Evolutionary conservation across 2,888 invertebrate genomes (phyloP).

Genomic region (Heliconius cydno): DNA sequence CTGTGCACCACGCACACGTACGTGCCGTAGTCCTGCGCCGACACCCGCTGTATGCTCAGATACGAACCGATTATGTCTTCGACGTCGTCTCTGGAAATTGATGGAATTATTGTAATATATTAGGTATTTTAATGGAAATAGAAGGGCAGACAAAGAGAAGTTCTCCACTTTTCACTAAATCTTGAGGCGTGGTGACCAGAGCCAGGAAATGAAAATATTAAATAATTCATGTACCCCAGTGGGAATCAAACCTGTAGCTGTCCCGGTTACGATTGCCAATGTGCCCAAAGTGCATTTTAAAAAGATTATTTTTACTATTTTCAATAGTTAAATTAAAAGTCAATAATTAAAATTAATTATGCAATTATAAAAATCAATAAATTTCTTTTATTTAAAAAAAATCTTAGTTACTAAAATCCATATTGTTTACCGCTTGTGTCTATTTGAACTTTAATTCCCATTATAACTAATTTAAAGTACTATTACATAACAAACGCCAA

Average conservation of each 20-base stretch:
- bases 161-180: too few relatives aligned
- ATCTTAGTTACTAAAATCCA: neutral
- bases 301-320: too few relatives aligned
- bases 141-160: too few relatives aligned
- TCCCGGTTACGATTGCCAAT: neutral
- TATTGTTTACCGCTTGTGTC: neutral
- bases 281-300: too few relatives aligned
- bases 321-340: too few relatives aligned
- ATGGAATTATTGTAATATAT: neutral
- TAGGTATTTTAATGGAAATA: neutral
- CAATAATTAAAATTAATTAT: too few relatives aligned
- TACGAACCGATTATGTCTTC: conserved; percentile 89
- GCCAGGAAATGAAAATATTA: neutral
- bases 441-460: neutral
- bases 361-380: neutral
- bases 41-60: conserved; percentile 84
- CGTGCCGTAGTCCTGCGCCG: conserved; percentile 86
- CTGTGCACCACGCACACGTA: conserved; percentile 88
- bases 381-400: neutral
- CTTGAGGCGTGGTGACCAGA: neutral
- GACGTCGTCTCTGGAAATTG: conserved; percentile 85
- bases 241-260: neutral
- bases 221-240: neutral
- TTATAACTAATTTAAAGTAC: neutral
- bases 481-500: neutral